Evolutionary conservation across 2,888 invertebrate genomes (phyloP), one percentile per base, ranked within the genome.

Genomic region (Cistogaster globosa): DNA sequence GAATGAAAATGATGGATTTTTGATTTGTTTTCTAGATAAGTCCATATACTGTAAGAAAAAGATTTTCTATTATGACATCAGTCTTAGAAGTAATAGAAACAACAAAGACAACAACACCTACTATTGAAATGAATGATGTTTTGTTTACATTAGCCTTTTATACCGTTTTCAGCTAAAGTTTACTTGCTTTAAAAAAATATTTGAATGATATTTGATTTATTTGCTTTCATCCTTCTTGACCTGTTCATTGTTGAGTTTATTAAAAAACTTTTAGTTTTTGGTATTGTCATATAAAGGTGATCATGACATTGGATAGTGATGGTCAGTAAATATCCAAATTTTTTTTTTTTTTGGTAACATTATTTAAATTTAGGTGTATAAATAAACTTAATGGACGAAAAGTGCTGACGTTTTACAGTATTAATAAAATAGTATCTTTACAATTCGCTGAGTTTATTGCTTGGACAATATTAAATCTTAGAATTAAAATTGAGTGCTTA

Each of bases 31-130:
- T 9, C 14, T 68, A 81, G 42, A 68, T 69, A 75, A 51, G 63
- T 68, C 26, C 42, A 16, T 45, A 55, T 58, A 75, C 86, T 87
- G 32, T 87, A 86, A 88, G 86, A 87, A 86, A 88, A 32, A 55
- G 0, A 42, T 16, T 53, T 53, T 16, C n/a, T 18, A 18, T 14
- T 7, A 5, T 32, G 18, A 14, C 68, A 60, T 12, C 87, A 89
- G 87, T 85, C 77, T 16, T n/a, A 16, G 6, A 78, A 84, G 82
- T 84, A 57, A 53, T 32, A 68, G 60, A 53, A 72, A 69, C 83
- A 84, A 82, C 86, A 57, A 53, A 42, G 68, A 55, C 53, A 71
- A 14, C 58, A 75, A 36, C 69, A 84, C 48, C 36, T 69, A 69
- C 71, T 67, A 71, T 42, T 51, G 14, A 7, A 22, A 16, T 78